Percentiles rank a stretch among this genome's conserved stretches.
phyloP scores from a whole-genome alignment of 2,797 vertebrate genomes.

The Melanitta fusca region DNA sequence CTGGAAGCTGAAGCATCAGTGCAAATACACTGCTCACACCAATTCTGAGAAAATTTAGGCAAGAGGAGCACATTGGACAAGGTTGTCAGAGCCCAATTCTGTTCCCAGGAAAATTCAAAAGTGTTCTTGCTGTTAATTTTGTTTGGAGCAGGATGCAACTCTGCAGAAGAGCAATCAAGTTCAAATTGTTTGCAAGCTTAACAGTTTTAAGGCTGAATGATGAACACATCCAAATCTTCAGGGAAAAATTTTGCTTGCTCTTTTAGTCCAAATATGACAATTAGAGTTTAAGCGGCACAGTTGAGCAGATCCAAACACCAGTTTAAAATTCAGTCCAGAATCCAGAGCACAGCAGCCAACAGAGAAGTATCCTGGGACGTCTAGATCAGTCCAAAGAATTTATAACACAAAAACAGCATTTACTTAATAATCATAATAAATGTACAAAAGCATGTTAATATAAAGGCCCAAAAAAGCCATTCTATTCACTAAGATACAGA shows the following conservation, averaged over 20 bases:
- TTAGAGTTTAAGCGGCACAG: constrained; percentile 69
- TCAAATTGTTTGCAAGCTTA: constrained; percentile 67
- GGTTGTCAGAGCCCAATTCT: neutral
- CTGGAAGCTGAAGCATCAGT: neutral
- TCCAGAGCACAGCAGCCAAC: constrained; percentile 61
- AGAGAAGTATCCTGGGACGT: constrained; percentile 51
- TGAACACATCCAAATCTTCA: constrained; percentile 59
- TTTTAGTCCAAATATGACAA: constrained; percentile 71
- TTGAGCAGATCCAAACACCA: constrained; percentile 61
- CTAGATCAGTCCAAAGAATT: constrained; percentile 68
- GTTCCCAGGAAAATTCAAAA: constrained; percentile 45
- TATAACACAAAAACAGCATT: constrained; percentile 43
- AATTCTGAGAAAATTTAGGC: neutral
- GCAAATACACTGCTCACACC: neutral
- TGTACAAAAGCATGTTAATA: constrained; percentile 27
- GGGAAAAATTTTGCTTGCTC: constrained; percentile 64
- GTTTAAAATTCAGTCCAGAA: constrained; percentile 61
- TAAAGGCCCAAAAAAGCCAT: constrained; percentile 8
- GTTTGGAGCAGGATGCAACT: neutral
- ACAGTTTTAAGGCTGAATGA: constrained; percentile 66
- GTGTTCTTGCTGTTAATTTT: neutral
- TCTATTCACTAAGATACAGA: neutral
- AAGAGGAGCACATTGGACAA: neutral
- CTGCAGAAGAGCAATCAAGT: constrained; percentile 59
- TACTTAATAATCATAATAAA: constrained; percentile 65